Evolutionary conservation across 2,888 invertebrate genomes (phyloP).

Genomic region (Drosophila acutilabella): DNA sequence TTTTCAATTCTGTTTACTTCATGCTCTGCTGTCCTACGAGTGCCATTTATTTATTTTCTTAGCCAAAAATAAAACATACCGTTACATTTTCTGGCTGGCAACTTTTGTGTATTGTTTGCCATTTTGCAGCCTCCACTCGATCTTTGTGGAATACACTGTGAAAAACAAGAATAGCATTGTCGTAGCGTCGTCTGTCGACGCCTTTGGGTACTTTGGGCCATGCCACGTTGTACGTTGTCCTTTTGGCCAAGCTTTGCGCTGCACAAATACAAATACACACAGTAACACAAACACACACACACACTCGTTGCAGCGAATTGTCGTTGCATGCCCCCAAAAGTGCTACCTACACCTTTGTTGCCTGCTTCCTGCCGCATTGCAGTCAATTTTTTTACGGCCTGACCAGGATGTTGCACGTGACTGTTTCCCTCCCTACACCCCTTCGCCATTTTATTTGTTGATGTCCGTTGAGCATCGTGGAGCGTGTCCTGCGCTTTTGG

Average conservation of each 20-base stretch:
- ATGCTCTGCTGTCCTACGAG: not conserved
- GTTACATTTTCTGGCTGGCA: constrained; percentile 17
- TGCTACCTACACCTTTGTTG: constrained; percentile 34
- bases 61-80: constrained; percentile 42
- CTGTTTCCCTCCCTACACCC: constrained; percentile 40
- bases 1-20: not conserved
- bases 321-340: constrained; percentile 44
- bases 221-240: constrained; percentile 42
- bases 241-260: constrained; percentile 56
- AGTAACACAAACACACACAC: constrained; percentile 17
- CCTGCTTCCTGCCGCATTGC: constrained; percentile 71
- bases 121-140: constrained; percentile 28
- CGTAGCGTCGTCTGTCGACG: constrained; percentile 26
- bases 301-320: constrained; percentile 37
- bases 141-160: constrained; percentile 9
- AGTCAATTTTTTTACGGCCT: constrained; percentile 68
- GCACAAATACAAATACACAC: constrained; percentile 16
- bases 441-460: constrained; percentile 64
- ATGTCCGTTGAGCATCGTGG: constrained; percentile 50
- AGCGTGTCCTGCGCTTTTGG: constrained; percentile 67
- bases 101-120: constrained; percentile 57
- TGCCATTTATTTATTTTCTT: constrained; percentile 10
- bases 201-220: constrained; percentile 52
- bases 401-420: constrained; percentile 68
- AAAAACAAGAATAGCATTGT: constrained; percentile 3